Base-by-base conservation (phyloP, 2,797 vertebrate species). In the Rallus crepitans region DNA sequence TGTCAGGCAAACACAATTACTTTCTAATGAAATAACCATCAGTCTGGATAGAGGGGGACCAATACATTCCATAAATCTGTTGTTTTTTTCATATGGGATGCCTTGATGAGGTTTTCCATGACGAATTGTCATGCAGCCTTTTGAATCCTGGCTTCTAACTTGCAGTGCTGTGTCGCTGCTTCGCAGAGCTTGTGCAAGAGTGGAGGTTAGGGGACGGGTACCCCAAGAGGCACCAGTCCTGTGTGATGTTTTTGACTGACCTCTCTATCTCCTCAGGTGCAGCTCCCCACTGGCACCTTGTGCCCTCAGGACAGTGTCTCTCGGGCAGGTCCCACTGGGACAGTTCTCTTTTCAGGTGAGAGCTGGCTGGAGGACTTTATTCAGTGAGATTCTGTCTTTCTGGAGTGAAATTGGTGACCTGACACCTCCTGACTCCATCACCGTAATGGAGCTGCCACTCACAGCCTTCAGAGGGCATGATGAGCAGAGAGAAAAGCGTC, bases 391-490 rank as follows among this genome's bases (percentile, higher is more conserved):
- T 68, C 4, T 8, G 16, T 33, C 19, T 39, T 72, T 61, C n/a
- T 30, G 59, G n/a, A 52, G 11, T 48, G 12, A 19, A 40, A 65
- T 0, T 21, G 53, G 55, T 0, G 1, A 18, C 27, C 4, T 6
- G 39, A 8, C 16, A 42, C 15, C 35, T 19, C 4, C 0, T 42
- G 30, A 24, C 24, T 56, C 57, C 2, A 0, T 30, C 1, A 0
- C 19, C 39, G 2, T 25, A 64, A 47, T 2, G 4, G 79, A 68
- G 45, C 12, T 71, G 77, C 42, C 73, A 42, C 72, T 64, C 5
- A 0, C 28, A 83, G 78, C 61, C 24, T 64, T 47, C 66, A 56
- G 82, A 55, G 73, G 42, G 56, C 12, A 4, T 2, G 23, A 21
- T 0, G 5, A 71, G 28, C 48, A 8, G 3, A 82, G 31, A 25